Conservation (phyloP, 2,888 invertebrate species). For the Chrysolina haemoptera region DNA sequence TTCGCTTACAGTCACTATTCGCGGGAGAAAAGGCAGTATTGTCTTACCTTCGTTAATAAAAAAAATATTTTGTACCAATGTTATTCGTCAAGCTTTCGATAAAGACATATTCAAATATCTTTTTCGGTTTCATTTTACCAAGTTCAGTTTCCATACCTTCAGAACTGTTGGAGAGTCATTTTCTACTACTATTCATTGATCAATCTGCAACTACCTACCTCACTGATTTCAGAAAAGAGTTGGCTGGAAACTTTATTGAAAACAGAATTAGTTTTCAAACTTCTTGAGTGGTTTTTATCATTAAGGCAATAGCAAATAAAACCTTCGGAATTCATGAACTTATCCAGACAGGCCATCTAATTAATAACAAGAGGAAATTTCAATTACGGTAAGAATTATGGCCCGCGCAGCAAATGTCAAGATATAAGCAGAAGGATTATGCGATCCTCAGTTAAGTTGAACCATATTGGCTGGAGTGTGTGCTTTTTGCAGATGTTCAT, state of each 20-base stretch:
- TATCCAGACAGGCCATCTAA: background rate
- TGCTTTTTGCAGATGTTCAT: slow-evolving; percentile 48
- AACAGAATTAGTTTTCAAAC: background rate
- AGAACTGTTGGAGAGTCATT: no score
- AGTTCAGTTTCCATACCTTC: no score
- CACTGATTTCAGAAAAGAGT: no score
- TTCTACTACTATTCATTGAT: no score
- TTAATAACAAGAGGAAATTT: slow-evolving; percentile 32
- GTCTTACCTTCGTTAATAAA: no score
- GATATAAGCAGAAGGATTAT: slow-evolving; percentile 41
- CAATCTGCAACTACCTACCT: no score
- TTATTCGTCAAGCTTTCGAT: no score
- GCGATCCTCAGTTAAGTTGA: slow-evolving; percentile 36
- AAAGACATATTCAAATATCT: no score
- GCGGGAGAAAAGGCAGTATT: no score
- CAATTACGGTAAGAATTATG: slow-evolving; percentile 39
- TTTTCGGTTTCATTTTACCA: no score
- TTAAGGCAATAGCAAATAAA: background rate
- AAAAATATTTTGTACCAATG: no score
- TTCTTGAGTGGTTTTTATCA: background rate
- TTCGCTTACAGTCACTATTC: no score
- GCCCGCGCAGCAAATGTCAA: slow-evolving; percentile 32
- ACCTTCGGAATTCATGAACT: background rate
- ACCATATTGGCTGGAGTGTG: slow-evolving; percentile 39
- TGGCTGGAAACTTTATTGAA: background rate